A percentile compares a stretch with the other conserved stretches of the same genome.
Conservation (phyloP, 2,888 invertebrate species). For the Oeneis ivallda region DNA sequence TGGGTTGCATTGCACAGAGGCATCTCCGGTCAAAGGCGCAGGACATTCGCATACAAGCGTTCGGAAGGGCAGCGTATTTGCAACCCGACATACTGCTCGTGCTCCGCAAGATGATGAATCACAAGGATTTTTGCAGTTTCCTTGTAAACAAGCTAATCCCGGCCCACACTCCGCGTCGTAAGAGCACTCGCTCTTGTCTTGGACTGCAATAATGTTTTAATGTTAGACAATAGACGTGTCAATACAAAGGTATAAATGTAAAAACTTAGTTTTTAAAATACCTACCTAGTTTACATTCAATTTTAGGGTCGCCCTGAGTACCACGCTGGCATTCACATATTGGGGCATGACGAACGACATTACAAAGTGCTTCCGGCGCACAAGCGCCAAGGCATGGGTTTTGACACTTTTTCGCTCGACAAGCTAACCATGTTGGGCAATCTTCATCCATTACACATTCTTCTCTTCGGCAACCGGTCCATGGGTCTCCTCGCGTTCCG, state of each 20-base stretch:
- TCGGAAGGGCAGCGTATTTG: constrained; percentile 92
- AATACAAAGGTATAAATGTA: neutral
- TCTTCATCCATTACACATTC: constrained; percentile 89
- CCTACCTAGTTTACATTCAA: constrained; percentile 83
- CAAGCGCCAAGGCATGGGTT: constrained; percentile 93
- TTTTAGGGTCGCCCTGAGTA: constrained; percentile 88
- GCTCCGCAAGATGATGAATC: constrained; percentile 88
- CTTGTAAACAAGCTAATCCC: constrained; percentile 90
- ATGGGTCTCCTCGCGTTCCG: constrained; percentile 89
- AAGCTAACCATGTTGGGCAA: constrained; percentile 90
- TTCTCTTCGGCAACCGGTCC: constrained; percentile 87
- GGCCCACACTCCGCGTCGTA: constrained; percentile 93
- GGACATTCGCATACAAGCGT: constrained; percentile 94
- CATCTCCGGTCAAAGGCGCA: constrained; percentile 91
- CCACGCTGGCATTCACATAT: constrained; percentile 92
- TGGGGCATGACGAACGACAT: constrained; percentile 88
- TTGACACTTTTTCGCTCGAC: constrained; percentile 88
- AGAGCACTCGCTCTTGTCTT: constrained; percentile 85
- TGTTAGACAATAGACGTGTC: neutral
- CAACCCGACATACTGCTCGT: constrained; percentile 91
- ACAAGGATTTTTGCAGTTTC: constrained; percentile 91
- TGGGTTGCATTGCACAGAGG: constrained; percentile 90
- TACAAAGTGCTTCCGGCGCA: constrained; percentile 88
- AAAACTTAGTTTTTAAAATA: constrained; percentile 5
- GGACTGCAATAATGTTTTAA: constrained; percentile 54